Base-by-base conservation (phyloP, 2,797 vertebrate genomes). In the Phataginus tetradactyla region DNA sequence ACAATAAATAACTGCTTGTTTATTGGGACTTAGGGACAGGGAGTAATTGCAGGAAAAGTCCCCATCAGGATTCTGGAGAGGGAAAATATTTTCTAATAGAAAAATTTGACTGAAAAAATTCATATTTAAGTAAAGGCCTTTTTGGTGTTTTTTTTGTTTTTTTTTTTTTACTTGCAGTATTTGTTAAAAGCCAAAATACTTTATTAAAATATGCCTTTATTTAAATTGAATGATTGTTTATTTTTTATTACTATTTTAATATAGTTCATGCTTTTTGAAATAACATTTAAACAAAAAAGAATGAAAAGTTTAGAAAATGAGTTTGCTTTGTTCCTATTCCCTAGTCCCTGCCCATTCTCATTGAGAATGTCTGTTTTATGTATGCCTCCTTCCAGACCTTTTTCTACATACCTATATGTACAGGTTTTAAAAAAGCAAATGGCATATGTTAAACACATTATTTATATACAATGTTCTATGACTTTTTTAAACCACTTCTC, bases 1-100 rank as follows among this genome's bases (percentile, higher is more conserved):
- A 85, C 59, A 94, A 59, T 90, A 94, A 87, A 87, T 80, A 91
- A 51, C 34, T 84, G 53, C 53, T 91, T 95, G 77, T 94, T 90
- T 96, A 81, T 66, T 95, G 79, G 86, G 51, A 29, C 53, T 88
- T 85, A 77, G 25, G 78, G 66, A 71, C 25, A 37, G 66, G 92
- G 75, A 66, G 85, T 91, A 93, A 93, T 93, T 91, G 78, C 4
- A 88, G 83, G 53, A 87, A 88, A 91, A 77, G 79, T 51, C n/a
- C 66, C 13, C 13, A 14, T 53, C 37, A 15, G 90, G 91, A 93
- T 95, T 90, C 64, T 86, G n/a, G 17, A 71, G 68, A 80, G 27
- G 45, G 49, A 51, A 88, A 77, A 55, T 91, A 34, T 86, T 95
- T 90, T 93, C 18, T 64, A 75, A 77, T 55, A 89, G 72, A 90